phyloP scores from a whole-genome alignment of 2,888 invertebrate genomes.

The Eupeodes luniger region DNA sequence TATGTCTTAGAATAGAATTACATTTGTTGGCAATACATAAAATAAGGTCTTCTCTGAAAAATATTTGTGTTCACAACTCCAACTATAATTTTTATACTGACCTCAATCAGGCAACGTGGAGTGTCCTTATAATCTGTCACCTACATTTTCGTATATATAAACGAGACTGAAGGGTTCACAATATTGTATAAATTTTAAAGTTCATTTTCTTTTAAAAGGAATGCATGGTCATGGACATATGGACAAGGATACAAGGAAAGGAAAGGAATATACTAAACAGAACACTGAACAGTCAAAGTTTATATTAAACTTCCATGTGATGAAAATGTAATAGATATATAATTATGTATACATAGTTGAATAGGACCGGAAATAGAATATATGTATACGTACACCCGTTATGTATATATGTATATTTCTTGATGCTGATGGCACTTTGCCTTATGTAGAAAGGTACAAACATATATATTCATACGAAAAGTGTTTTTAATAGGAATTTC shows the following conservation, averaged over 20 bases:
- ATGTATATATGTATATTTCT: neutral
- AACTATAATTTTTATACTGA: neutral
- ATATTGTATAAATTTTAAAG: slow-evolving; percentile 4
- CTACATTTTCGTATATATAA: neutral
- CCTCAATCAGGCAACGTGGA: neutral
- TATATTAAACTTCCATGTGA: slow-evolving; percentile 13
- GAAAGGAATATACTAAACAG: too few relatives aligned
- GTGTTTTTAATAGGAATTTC: slow-evolving; percentile 28
- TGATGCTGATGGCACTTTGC: neutral
- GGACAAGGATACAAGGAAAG: neutral
- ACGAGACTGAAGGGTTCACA: neutral
- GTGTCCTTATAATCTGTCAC: neutral
- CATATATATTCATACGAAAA: neutral
- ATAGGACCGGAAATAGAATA: neutral
- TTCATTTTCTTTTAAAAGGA: neutral
- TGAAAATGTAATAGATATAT: neutral
- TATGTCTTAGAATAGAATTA: too few relatives aligned
- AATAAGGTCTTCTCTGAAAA: too few relatives aligned
- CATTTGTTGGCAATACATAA: too few relatives aligned
- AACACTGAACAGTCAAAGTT: neutral
- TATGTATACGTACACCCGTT: neutral
- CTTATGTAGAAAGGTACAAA: neutral
- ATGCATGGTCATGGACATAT: slow-evolving; percentile 8
- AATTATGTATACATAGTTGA: too few relatives aligned
- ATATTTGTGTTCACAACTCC: too few relatives aligned